Percentiles rank a stretch among this genome's conserved stretches.
phyloP scores from a whole-genome alignment of 2,888 invertebrate species.

The Sesia bembeciformis region DNA sequence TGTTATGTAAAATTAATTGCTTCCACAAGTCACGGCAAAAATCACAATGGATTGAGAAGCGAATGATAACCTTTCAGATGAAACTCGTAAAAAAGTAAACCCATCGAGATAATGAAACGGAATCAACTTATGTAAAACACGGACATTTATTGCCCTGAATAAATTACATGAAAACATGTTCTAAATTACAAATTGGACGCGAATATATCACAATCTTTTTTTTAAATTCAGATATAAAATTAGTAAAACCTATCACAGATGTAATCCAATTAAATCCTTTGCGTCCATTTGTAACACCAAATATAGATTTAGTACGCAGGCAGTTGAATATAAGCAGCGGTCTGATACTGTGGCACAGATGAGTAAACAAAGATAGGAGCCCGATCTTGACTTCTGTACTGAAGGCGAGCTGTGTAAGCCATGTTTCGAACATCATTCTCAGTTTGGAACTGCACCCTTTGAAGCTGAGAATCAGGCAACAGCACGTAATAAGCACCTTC shows the following conservation, averaged over 20 bases:
- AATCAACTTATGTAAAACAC: conserved; percentile 17
- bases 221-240: too few relatives aligned
- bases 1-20: conserved; percentile 5
- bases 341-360: conserved; percentile 22
- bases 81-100: conserved; percentile 5
- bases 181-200: background rate
- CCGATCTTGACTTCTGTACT: conserved; percentile 77
- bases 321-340: conserved; percentile 43
- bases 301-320: background rate
- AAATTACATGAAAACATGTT: conserved; percentile 19
- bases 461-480: conserved; percentile 76
- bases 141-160: conserved; percentile 25
- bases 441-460: conserved; percentile 76
- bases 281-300: too few relatives aligned
- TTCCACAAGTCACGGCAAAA: conserved; percentile 2
- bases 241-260: too few relatives aligned
- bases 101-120: conserved; percentile 4
- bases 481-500: conserved; percentile 78
- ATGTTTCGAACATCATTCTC: conserved; percentile 69
- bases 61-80: background rate
- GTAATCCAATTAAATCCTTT: too few relatives aligned
- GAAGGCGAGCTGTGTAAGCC: conserved; percentile 78
- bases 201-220: background rate
- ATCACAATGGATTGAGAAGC: conserved; percentile 1
- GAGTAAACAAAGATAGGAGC: conserved; percentile 77